These are phyloP conservation scores for Erannis defoliaria DNA, from an alignment of 2,888 invertebrate species.

Conservation along the genomic window DNA sequence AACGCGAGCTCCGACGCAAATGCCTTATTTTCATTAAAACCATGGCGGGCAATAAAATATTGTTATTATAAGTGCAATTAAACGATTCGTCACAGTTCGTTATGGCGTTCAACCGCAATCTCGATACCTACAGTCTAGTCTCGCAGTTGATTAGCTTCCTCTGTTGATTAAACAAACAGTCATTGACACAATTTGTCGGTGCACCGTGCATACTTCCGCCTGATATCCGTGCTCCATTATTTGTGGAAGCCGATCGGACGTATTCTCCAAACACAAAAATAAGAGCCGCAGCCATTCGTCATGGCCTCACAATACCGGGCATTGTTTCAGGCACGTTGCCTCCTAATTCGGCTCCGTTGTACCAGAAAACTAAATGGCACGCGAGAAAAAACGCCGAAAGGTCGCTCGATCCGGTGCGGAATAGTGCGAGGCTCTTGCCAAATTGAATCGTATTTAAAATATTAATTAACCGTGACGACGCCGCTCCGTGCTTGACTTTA, in stretches of 20 bases:
- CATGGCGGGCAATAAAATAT: constrained; percentile 46
- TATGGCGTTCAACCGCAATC: constrained; percentile 24
- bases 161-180: constrained; percentile 62
- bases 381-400: constrained; percentile 60
- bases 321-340: constrained; percentile 77
- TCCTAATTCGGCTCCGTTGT: constrained; percentile 68
- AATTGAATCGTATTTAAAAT: constrained; percentile 78
- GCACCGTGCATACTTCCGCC: constrained; percentile 76
- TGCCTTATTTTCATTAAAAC: constrained; percentile 36
- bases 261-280: constrained; percentile 82
- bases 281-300: constrained; percentile 76
- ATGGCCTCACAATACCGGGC: constrained; percentile 72
- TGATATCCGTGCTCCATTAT: constrained; percentile 79
- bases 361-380: constrained; percentile 68
- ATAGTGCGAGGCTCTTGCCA: constrained; percentile 62
- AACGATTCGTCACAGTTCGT: constrained; percentile 54
- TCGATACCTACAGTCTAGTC: constrained; percentile 12
- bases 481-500: constrained; percentile 60
- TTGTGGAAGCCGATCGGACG: constrained; percentile 69
- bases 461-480: constrained; percentile 76
- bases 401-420: constrained; percentile 54
- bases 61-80: constrained; percentile 53
- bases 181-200: constrained; percentile 72
- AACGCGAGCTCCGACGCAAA: constrained; percentile 50
- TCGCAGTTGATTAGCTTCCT: constrained; percentile 63